Conservation (phyloP, 2,113 vertebrate genomes). For the Chloropsis hardwickii region DNA sequence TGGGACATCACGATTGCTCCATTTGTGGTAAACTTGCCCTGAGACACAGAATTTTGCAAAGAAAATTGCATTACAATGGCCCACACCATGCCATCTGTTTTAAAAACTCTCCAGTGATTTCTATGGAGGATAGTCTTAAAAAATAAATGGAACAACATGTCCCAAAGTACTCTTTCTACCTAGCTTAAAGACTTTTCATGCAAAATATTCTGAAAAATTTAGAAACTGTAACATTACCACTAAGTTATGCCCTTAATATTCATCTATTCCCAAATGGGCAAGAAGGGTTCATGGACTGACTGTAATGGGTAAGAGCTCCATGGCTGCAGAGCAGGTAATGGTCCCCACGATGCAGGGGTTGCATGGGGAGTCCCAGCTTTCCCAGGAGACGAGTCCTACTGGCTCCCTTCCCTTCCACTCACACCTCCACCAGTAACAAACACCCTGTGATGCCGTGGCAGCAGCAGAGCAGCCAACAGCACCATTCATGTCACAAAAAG, state of each 20-base stretch:
- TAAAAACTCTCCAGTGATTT: slow-evolving; percentile 26
- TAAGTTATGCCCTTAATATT: neutral
- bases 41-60: slow-evolving; percentile 49
- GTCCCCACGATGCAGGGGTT: fast-evolving
- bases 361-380: neutral
- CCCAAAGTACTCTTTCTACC: slow-evolving; percentile 7
- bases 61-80: slow-evolving; percentile 48
- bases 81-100: slow-evolving; percentile 31
- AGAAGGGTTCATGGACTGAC: neutral
- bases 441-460: neutral
- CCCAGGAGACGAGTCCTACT: fast-evolving
- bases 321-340: neutral
- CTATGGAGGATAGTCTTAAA: neutral
- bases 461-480: neutral
- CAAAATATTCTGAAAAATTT: neutral
- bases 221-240: neutral
- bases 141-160: slow-evolving; percentile 45
- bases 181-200: neutral
- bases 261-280: neutral
- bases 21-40: slow-evolving; percentile 46
- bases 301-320: neutral
- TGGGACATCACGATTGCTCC: slow-evolving; percentile 6
- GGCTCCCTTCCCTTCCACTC: neutral
- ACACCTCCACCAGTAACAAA: neutral
- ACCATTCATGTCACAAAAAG: neutral